Conservation (phyloP, 2,888 invertebrate species). For the Zele albiditarsus region DNA sequence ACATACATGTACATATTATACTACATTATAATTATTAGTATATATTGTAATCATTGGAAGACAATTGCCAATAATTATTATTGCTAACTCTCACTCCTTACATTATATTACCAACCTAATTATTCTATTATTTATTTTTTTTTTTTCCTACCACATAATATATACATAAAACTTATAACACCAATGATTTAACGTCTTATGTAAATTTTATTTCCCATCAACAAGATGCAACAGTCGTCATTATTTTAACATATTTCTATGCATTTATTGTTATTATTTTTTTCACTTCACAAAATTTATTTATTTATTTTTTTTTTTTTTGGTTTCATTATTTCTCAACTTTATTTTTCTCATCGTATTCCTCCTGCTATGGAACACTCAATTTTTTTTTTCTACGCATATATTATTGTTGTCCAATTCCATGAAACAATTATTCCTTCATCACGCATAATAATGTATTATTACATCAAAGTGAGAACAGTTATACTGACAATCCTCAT, state of each 20-base stretch:
- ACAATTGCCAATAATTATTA: constrained; percentile 31
- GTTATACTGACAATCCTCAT: neutral
- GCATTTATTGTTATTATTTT: constrained; percentile 34
- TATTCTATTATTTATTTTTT: constrained; percentile 15
- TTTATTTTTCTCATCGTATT: neutral
- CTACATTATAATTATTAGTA: neutral
- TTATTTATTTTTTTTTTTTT: neutral
- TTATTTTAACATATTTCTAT: neutral
- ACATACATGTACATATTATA: neutral
- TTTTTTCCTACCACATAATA: constrained; percentile 4
- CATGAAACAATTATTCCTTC: neutral
- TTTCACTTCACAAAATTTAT: neutral
- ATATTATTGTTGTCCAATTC: neutral
- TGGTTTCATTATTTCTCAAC: neutral
- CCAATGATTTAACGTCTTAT: constrained; percentile 43
- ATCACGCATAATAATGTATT: neutral
- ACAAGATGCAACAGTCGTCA: constrained; percentile 17
- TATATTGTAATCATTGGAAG: constrained; percentile 10
- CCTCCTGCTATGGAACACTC: neutral
- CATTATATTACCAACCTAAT: neutral
- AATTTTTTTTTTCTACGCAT: neutral
- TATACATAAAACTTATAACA: neutral
- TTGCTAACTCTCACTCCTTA: neutral
- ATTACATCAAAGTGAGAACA: neutral
- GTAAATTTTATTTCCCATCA: constrained; percentile 51